Evolutionary conservation across 2,797 vertebrate genomes (phyloP).

Genomic region (Eospalax fontanierii): DNA sequence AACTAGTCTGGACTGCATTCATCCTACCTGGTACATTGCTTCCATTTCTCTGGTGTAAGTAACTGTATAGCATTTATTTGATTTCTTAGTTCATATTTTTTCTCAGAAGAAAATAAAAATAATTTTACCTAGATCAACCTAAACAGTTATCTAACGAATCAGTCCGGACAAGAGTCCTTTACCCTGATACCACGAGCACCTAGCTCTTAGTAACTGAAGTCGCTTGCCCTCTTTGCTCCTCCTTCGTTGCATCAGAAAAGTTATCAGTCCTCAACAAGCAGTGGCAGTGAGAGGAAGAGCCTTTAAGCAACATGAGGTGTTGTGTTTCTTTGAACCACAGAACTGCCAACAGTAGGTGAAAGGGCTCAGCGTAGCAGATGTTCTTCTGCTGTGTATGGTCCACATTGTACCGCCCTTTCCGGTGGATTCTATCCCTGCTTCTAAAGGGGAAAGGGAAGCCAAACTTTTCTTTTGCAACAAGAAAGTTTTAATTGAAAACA

Average conservation of each 20-base stretch:
- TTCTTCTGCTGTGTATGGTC: background rate
- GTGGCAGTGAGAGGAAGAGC: background rate
- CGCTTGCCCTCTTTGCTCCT: background rate
- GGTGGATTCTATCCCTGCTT: conserved; percentile 10
- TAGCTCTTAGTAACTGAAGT: background rate
- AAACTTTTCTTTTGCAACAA: conserved; percentile 80
- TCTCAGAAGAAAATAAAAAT: background rate
- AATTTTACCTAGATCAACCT: background rate
- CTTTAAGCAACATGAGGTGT: background rate
- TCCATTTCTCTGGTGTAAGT: background rate
- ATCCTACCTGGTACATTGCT: background rate
- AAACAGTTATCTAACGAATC: background rate
- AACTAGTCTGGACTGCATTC: background rate
- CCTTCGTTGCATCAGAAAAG: background rate
- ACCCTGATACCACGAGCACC: rapidly evolving
- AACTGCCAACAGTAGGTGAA: conserved; percentile 8
- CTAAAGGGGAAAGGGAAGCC: conserved; percentile 57
- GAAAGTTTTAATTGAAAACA: conserved; percentile 91
- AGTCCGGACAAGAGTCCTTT: background rate
- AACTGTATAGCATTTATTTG: background rate
- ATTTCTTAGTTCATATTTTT: conserved; percentile 10
- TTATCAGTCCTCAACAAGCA: background rate
- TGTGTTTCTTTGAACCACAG: background rate
- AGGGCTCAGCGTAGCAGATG: background rate
- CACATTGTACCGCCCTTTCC: background rate